Base-by-base conservation (phyloP, 2,888 invertebrate species). In the Tetragnatha montana region DNA sequence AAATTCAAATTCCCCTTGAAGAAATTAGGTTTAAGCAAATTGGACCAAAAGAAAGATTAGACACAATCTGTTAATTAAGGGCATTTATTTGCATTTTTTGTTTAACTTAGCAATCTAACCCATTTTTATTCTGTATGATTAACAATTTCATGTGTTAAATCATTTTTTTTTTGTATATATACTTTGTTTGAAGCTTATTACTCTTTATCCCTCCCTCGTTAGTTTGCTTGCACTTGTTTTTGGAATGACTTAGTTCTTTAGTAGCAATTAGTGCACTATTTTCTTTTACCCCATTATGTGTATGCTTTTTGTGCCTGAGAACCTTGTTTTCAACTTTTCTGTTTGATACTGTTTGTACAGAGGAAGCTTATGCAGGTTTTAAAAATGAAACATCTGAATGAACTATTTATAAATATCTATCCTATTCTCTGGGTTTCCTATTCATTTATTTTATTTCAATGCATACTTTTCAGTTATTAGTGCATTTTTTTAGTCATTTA, bases 361-460 rank as follows among this genome's bases (percentile, higher is more conserved):
- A 85, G 81, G 84, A 89, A 89, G 79, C 35, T 78, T 75, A 85
- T 89, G 89, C 89, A 89, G 60, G 70, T 86, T 70, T 60, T 14
- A 60, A n/a, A 47, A 47, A 21, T 78, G 6, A n/a, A 75, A 78
- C 2, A n/a, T 60, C 10, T 60, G 17, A 60, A 17, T 7, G 12
- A 60, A 8, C 17, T 12, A 8, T 10, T 4, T 17, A 17, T 60
- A 17, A 17, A 60, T 17, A 60, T 4, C 12, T 60, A 17, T 60
- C 17, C 17, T 60, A 14, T 14, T 60, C 12, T 60, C 8, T 60
- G 60, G 12, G 60, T 12, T 12, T 60, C 17, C 4, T 60, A 60
- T 4, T 60, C 60, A 4, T 17, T 10, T 60, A 4, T 10, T 4
- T 60, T 60, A 60, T 7, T 60, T 60, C 17, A 17, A 60, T 60